phyloP scores from a whole-genome alignment of 2,888 invertebrate species.

The Camponotus fellah region DNA sequence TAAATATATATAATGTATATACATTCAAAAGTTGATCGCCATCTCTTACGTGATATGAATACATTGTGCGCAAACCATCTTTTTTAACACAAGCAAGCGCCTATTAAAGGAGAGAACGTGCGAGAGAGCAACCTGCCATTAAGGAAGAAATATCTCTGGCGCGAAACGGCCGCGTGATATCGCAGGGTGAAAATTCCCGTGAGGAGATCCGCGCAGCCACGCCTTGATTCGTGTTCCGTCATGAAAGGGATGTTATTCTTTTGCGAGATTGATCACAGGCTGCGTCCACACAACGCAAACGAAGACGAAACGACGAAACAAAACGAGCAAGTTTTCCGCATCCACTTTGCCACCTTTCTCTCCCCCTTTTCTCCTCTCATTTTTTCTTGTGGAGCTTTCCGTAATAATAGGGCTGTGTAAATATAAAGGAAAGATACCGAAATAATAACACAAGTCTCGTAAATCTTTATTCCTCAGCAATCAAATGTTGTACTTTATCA shows the following conservation, averaged over 20 bases:
- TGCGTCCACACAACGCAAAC: conserved; percentile 45
- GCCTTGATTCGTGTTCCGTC: conserved; percentile 70
- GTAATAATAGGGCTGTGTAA: conserved; percentile 10
- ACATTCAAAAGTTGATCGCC: conserved; percentile 2
- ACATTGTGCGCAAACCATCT: conserved; percentile 18
- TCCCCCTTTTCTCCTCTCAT: not conserved
- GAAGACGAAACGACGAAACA: conserved; percentile 23
- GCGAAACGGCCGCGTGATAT: conserved; percentile 67
- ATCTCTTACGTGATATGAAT: conserved; percentile 1
- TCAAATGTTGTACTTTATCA: not conserved
- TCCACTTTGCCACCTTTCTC: conserved; percentile 23
- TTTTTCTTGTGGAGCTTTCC: not conserved
- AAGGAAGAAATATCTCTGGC: conserved; percentile 72
- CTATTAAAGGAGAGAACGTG: conserved; percentile 26
- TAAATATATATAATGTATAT: not conserved
- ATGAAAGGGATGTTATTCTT: conserved; percentile 72
- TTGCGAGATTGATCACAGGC: conserved; percentile 62
- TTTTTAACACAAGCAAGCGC: conserved; percentile 28
- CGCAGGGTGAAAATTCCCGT: conserved; percentile 70
- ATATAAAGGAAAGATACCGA: not conserved
- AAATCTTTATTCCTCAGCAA: not conserved
- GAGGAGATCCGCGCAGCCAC: conserved; percentile 61
- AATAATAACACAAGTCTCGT: not conserved
- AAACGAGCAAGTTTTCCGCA: conserved; percentile 26
- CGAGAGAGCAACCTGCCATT: conserved; percentile 72